Evolutionary conservation across 2,888 invertebrate genomes (phyloP), one percentile per base, ranked within the genome.

Genomic region (Hartigia nigra): DNA sequence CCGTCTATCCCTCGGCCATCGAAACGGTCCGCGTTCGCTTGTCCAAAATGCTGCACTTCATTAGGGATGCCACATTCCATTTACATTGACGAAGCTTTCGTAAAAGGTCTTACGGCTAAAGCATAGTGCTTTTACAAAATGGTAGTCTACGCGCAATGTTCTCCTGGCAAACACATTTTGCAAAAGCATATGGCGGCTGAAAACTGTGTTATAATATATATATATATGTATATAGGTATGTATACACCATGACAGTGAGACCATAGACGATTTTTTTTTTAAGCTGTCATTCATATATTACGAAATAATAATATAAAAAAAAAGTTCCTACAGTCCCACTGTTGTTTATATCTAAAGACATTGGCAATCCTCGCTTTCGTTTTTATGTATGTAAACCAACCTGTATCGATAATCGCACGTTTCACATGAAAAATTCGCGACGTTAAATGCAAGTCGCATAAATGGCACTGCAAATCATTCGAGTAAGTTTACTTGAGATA

Each of bases 71-170:
- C 88, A 91, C 90, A 91, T 91, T 91, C 90, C 91, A 91, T 90
- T 90, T 91, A 91, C 90, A 91, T 91, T 90, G 91, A 91, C 88
- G 91, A 91, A 91, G 91, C 91, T 91, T 90, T 89, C 87, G 86
- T 88, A 87, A 90, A 80, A 72, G 72, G 37, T 80, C 82, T 82
- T 84, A 85, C 85, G 84, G 84, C 85, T 86, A 85, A 87, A 88
- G 86, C 87, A 87, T 85, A 87, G 86, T 88, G 87, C 86, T 87
- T 89, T 88, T 86, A 88, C 86, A 87, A 87, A 88, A 87, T 86
- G 84, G 81, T 85, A 84, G 81, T 84, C 86, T 87, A 87, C 86
- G 84, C 84, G 85, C 84, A 81, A 82, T 82, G 80, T 81, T 80
- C 85, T 72, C 85, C 85, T 86, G 84, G 84, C 84, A 83, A 81